Conservation (phyloP, 2,888 invertebrate genomes). For the Drosophila testacea region DNA sequence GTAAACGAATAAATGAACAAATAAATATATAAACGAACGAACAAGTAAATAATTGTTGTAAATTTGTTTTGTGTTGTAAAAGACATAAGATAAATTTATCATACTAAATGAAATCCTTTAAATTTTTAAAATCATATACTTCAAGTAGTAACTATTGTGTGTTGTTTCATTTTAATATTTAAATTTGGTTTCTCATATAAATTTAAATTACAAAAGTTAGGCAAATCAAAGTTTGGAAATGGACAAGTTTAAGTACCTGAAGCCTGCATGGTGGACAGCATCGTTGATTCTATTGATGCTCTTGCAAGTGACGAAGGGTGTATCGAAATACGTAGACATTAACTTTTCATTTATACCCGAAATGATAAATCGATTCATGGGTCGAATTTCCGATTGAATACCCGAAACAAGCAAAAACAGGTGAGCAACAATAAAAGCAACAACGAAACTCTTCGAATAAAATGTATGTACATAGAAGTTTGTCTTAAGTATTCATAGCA, state of each 20-base stretch:
- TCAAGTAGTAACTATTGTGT: not conserved
- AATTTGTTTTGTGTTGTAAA: too few relatives aligned
- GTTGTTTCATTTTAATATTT: not conserved
- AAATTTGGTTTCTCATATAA: not conserved
- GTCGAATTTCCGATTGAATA: not conserved
- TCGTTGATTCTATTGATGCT: conserved; percentile 45
- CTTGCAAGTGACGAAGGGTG: conserved; percentile 33
- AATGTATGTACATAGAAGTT: conserved; percentile 1
- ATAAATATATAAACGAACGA: too few relatives aligned
- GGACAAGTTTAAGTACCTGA: conserved; percentile 49
- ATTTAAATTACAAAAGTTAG: not conserved
- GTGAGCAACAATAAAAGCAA: not conserved
- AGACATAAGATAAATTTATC: too few relatives aligned
- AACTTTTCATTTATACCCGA: not conserved
- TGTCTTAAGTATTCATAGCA: not conserved
- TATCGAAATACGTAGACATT: conserved; percentile 8
- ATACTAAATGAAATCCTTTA: too few relatives aligned
- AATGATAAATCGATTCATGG: not conserved
- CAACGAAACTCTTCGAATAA: not conserved
- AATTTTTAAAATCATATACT: not conserved
- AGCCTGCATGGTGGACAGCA: conserved; percentile 51
- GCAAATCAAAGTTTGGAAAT: conserved; percentile 27
- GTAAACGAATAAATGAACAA: too few relatives aligned
- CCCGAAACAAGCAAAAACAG: not conserved
- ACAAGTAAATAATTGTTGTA: too few relatives aligned